These are phyloP conservation scores for Eurosta solidaginis DNA, from an alignment of 1,140 invertebrate species.

Conservation along the genomic window DNA sequence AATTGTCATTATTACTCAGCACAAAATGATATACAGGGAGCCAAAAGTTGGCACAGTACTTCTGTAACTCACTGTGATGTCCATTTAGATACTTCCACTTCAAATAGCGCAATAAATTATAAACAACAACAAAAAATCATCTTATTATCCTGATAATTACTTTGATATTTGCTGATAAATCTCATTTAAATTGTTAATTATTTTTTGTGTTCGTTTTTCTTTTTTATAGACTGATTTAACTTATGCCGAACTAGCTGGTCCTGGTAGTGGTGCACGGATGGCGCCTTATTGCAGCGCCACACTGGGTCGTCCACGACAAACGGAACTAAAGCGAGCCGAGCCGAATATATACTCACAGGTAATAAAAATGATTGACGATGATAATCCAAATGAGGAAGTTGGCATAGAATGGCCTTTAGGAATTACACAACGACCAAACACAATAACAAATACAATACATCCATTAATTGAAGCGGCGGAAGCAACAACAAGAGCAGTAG, in stretches of 20 bases:
- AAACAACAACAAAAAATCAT: background rate
- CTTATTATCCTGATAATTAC: background rate
- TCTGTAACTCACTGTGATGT: too few relatives aligned
- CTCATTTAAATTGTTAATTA: background rate
- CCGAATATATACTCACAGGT: slow-evolving; percentile 69
- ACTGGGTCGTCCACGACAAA: slow-evolving; percentile 60
- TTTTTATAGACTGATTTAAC: slow-evolving; percentile 63
- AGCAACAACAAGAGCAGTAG: slow-evolving; percentile 15
- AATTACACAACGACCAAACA: background rate
- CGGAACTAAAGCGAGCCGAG: slow-evolving; percentile 61
- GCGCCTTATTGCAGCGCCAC: slow-evolving; percentile 63
- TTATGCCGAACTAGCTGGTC: slow-evolving; percentile 65
- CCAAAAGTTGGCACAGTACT: too few relatives aligned
- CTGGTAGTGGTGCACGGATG: slow-evolving; percentile 54
- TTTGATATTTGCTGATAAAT: background rate
- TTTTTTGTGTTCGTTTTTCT: background rate
- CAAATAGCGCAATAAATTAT: too few relatives aligned
- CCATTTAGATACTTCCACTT: too few relatives aligned
- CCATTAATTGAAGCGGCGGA: slow-evolving; percentile 5
- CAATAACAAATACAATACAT: background rate
- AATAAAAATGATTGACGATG: slow-evolving; percentile 40
- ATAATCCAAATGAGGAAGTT: background rate
- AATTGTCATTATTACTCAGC: too few relatives aligned
- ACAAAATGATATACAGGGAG: too few relatives aligned
- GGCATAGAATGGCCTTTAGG: background rate